A percentile compares a stretch with the other conserved stretches of the same genome.
Evolutionary conservation across 2,113 vertebrate genomes (phyloP).

Genomic region (Ceratotherium simum): DNA sequence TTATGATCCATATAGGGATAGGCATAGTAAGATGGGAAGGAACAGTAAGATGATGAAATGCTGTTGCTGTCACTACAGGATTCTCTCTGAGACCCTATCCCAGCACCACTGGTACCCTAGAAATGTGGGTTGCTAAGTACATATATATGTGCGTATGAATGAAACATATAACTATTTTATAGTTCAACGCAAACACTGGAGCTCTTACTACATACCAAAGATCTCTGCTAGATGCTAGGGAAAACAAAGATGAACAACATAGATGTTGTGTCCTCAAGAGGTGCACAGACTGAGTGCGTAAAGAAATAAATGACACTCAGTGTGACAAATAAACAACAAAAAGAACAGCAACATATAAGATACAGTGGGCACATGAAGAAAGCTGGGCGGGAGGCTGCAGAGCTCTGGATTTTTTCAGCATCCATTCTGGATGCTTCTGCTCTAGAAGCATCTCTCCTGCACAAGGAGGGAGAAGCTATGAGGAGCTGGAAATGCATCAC

Average conservation of each 20-base stretch:
- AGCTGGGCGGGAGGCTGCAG: background rate
- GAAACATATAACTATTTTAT: background rate
- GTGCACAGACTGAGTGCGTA: background rate
- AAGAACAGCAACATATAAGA: slow-evolving; percentile 37
- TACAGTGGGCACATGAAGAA: background rate
- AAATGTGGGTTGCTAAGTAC: background rate
- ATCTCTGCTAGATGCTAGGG: background rate
- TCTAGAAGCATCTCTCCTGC: background rate
- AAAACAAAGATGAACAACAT: slow-evolving; percentile 13
- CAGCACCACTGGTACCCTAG: background rate
- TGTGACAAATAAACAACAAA: slow-evolving; percentile 24
- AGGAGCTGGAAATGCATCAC: background rate
- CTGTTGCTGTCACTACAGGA: background rate
- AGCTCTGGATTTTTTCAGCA: background rate
- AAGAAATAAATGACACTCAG: slow-evolving; percentile 12
- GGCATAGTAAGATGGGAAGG: background rate
- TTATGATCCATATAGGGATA: background rate
- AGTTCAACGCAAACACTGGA: background rate
- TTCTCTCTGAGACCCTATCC: background rate
- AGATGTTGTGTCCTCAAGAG: background rate
- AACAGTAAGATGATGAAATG: background rate
- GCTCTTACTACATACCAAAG: background rate
- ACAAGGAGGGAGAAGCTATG: background rate
- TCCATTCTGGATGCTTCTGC: background rate
- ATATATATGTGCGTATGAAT: background rate